Evolutionary conservation across 2,113 vertebrate genomes (phyloP), one percentile per base, ranked within the genome.

Genomic region (Eretmochelys imbricata): DNA sequence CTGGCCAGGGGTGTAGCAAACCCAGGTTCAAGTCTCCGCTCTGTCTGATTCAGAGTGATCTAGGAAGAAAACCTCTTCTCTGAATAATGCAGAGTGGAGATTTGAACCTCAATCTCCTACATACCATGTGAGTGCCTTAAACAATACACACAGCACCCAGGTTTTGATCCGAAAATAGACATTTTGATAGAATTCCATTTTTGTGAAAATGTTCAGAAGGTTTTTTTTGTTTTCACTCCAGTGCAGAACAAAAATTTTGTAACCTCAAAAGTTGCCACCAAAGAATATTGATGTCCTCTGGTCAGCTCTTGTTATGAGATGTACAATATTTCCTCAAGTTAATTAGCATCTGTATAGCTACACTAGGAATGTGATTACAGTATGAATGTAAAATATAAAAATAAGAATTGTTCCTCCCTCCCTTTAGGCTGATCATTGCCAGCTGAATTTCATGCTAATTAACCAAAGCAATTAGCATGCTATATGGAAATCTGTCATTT

Each of bases 361-460:
- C 31, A 96, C 85, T 89, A 97, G 38, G 82, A 93, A 94, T 93
- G 65, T 96, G 96, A 96, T 94, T 95, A 84, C 89, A 95, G 85
- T 93, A 59, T 85, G 91, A 92, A 82, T 91, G 38, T 86, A 97
- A 83, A 89, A 91, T 89, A 93, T 93, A 49, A 93, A 96, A 97
- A 95, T 93, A 97, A 96, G 78, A 87, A 80, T 97, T 96, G 95
- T 89, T 98, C 98, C 94, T 84, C 92, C 94, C 95, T 97, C 51
- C 10, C 88, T 92, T 95, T 42, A 95, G 75, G 31, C 53, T 97
- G 87, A 94, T 97, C 76, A 31, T 69, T 79, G 89, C 69, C 97
- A 97, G 87, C 19, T 80, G 97, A 93, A 97, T 97, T 96, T 97
- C 96, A 96, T 11, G 1, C 93, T 97, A 91, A 97, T 97, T 89